A percentile compares a stretch with the other conserved stretches of the same genome.
These are phyloP conservation scores for Philereme transversata DNA, from an alignment of 2,888 invertebrate species.

Conservation along the genomic window DNA sequence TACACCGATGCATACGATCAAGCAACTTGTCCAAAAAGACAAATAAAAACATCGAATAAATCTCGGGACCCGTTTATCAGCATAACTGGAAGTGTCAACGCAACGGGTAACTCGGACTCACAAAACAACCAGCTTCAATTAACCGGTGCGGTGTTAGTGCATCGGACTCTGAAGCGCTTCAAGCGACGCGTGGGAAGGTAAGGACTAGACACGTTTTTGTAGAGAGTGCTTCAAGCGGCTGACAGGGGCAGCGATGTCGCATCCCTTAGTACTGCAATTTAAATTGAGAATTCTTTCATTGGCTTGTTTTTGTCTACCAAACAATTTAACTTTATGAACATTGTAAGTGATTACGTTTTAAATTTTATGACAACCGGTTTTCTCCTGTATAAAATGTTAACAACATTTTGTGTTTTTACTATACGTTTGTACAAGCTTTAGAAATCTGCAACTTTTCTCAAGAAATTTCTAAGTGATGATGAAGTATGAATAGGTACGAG, in stretches of 20 bases:
- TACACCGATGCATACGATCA: conserved; percentile 2
- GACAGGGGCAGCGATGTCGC: conserved; percentile 7
- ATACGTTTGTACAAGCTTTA: too few species aligned
- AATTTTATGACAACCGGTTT: too few species aligned
- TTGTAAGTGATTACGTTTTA: too few species aligned
- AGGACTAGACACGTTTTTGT: conserved; percentile 24
- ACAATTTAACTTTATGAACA: too few species aligned
- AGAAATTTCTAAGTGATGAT: too few species aligned
- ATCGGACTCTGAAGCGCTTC: conserved; percentile 8
- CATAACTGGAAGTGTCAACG: conserved; percentile 28
- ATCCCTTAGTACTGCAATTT: conserved; percentile 14
- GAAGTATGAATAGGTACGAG: too few species aligned
- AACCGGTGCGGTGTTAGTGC: conserved; percentile 14
- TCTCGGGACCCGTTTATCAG: conserved; percentile 17
- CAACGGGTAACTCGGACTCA: conserved; percentile 7
- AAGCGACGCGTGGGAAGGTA: conserved; percentile 11
- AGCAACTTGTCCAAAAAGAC: conserved; percentile 18
- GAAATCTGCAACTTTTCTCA: too few species aligned
- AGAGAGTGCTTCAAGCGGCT: conserved; percentile 28
- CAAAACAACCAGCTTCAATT: conserved; percentile 21
- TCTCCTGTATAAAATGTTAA: too few species aligned
- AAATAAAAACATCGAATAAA: conserved; percentile 18
- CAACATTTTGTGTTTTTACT: too few species aligned
- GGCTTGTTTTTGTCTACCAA: not conserved
- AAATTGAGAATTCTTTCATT: conserved; percentile 14